Evolutionary conservation across 2,113 vertebrate genomes (phyloP), one percentile per base, ranked within the genome.

Genomic region (Bostrychus sinensis): DNA sequence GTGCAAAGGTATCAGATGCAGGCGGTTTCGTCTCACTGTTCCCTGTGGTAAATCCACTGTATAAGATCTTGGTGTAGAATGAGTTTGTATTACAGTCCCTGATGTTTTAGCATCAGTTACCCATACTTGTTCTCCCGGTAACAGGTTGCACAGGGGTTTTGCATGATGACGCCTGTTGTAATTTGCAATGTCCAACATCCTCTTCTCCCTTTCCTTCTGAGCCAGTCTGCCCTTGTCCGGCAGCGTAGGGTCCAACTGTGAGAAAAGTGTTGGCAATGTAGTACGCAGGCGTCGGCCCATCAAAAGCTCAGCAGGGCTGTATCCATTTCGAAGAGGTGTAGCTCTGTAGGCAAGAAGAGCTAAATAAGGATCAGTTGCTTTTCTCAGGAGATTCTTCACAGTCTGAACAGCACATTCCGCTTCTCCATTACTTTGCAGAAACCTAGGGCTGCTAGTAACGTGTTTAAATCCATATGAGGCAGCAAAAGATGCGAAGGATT

Each of bases 21-120:
- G 11, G 45, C 20, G 45, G 20, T 48, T 48, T 0, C 20, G 20
- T 20, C 45, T 48, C 45, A 48, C 45, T 14, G 22, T 25, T 7
- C 39, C 45, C 9, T 48, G 20, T 11, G 43, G 43, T 46, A 23
- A 46, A 12, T 46, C 20, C 20, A 46, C 17, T 13, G 22, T 20
- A 17, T 46, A 46, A 22, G 43, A 46, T 46, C 43, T 46, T 20
- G 43, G 43, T 22, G 43, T 23, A 13, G 19, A 46, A n/a, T 46
- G 43, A 46, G 10, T 46, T 19, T 22, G 19, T 0, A 46, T 19
- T 5, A 22, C 43, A 46, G 43, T 46, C 10, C 43, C 43, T 22
- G 48, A 13, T 23, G 19, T 22, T 46, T 23, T 46, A 19, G 43
- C 4, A 13, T 46, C 43, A 46, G 43, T 46, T 9, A 46, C 43